Base-by-base conservation (phyloP, 2,797 vertebrate species). In the Taeniopygia guttata region DNA sequence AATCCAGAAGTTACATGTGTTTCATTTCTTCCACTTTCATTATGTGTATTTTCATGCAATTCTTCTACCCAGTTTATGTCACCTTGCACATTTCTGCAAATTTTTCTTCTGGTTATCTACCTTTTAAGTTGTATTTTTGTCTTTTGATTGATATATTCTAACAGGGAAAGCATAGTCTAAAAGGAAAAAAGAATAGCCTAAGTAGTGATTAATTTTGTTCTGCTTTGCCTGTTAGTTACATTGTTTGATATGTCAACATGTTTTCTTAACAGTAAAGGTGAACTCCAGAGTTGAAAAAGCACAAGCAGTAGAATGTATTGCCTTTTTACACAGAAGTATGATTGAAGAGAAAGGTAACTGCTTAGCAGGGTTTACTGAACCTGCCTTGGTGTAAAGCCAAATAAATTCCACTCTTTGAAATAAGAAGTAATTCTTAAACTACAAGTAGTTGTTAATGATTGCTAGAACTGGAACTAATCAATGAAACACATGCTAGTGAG, bases 381-480 rank as follows among this genome's bases (percentile, higher is more conserved):
- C 62, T 78, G 27, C 46, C 38, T 81, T 73, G 76, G 29, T 79
- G 45, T n/a, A 84, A 63, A 69, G 46, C 63, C 85, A 63, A 75
- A 91, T 66, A 68, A 92, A 89, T 87, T 67, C 48, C 58, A 93
- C 59, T 56, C 52, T 88, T 79, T 56, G 91, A 91, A 90, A 96
- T 90, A 88, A 88, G 79, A 93, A 82, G 62, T 75, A 80, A 80
- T 94, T 80, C 62, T 59, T 89, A 88, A 94, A 82, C 59, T 78
- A 78, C 55, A 52, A 74, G 55, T 54, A 51, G 43, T 9, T 80
- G 90, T 96, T 96, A 96, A 94, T 95, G 83, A 95, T 95, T 96
- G 70, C 63, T 75, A 77, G 87, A 88, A 88, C 51, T 91, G 76
- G 82, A 94, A 96, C 77, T 84, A 88, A 91, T 87, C 46, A 89